phyloP scores from a whole-genome alignment of 2,797 vertebrate species.

The Halcyon badia region DNA sequence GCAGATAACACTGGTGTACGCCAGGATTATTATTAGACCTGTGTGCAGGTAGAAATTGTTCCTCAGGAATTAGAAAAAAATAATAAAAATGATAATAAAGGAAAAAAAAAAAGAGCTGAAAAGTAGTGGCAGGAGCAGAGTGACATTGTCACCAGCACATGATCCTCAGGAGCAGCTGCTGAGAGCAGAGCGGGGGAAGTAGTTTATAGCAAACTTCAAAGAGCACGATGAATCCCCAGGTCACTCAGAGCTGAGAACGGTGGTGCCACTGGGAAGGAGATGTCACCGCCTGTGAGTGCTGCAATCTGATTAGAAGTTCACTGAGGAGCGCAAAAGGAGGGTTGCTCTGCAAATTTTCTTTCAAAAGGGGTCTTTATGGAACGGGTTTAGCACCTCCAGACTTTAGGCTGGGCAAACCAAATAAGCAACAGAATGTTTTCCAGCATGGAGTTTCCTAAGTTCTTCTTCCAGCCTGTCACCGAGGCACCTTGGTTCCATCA shows the following conservation, averaged over 20 bases:
- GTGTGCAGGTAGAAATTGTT: neutral
- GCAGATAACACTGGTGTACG: neutral
- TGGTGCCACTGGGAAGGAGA: neutral
- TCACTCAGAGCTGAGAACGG: neutral
- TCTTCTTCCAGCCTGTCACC: neutral
- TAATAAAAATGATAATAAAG: neutral
- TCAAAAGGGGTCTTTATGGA: neutral
- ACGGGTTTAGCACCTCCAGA: neutral
- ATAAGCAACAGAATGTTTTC: neutral
- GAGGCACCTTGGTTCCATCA: neutral
- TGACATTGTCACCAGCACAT: neutral
- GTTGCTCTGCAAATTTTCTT: neutral
- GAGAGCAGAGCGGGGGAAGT: neutral
- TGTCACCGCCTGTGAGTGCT: neutral
- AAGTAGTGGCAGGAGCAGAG: neutral
- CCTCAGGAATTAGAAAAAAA: neutral
- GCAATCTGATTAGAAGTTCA: slow-evolving; percentile 35
- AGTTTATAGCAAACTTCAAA: neutral
- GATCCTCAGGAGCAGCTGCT: slow-evolving; percentile 48
- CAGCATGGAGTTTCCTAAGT: neutral
- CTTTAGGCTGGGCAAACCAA: neutral
- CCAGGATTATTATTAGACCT: neutral
- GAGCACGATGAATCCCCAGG: neutral
- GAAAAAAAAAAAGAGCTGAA: neutral
- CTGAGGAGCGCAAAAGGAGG: fast-evolving